These are phyloP conservation scores for Premnoplex brunnescens DNA, from an alignment of 2,797 vertebrate species.

Conservation along the genomic window DNA sequence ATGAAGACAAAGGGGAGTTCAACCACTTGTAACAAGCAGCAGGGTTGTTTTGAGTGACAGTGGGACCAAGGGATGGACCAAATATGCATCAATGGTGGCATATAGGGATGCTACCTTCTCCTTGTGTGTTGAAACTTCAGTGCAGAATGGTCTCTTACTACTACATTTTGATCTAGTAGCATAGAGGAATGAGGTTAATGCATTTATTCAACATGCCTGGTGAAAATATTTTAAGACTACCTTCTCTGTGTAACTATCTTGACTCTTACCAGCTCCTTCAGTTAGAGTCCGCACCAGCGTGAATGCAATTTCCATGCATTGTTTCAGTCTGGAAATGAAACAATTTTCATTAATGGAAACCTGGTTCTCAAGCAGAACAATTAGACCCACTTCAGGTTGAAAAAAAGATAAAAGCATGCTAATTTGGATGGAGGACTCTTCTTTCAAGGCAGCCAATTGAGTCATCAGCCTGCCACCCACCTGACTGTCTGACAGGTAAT, in stretches of 20 bases:
- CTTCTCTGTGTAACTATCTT: slow-evolving; percentile 37
- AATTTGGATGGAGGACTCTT: slow-evolving; percentile 83
- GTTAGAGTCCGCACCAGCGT: slow-evolving; percentile 46
- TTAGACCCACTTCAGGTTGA: slow-evolving; percentile 82
- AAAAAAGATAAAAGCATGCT: slow-evolving; percentile 83
- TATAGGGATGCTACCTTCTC: not conserved
- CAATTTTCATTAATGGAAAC: slow-evolving; percentile 83
- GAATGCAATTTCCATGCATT: slow-evolving; percentile 76
- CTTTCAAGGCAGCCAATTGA: slow-evolving; percentile 79
- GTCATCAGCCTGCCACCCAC: slow-evolving; percentile 76
- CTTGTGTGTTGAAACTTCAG: not conserved
- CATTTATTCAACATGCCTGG: not conserved
- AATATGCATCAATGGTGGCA: rapidly evolving
- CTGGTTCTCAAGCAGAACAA: slow-evolving; percentile 80
- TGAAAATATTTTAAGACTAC: slow-evolving; percentile 35
- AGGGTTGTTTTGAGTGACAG: not conserved
- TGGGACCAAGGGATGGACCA: not conserved
- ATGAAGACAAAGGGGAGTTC: not conserved
- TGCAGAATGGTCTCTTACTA: not conserved
- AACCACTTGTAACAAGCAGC: not conserved
- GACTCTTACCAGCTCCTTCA: slow-evolving; percentile 49
- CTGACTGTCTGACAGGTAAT: slow-evolving; percentile 79
- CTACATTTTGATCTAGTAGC: not conserved
- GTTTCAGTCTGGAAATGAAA: slow-evolving; percentile 77
- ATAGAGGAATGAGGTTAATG: not conserved